Evolutionary conservation across 2,113 vertebrate species (phyloP).

Genomic region (Gallinago jamesoni): DNA sequence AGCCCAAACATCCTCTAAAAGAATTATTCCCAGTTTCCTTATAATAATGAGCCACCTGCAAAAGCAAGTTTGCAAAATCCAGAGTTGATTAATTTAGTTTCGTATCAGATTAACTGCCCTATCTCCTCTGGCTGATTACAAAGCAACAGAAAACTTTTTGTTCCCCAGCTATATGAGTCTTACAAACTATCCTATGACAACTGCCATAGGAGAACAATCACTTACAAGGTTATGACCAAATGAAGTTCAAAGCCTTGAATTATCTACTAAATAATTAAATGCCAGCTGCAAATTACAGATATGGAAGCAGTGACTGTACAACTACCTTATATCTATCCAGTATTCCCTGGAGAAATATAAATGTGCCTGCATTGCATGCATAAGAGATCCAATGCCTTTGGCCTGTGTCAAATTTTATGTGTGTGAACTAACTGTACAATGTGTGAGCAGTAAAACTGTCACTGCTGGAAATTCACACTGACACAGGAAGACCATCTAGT

Average conservation of each 20-base stretch:
- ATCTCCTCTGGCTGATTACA: neutral
- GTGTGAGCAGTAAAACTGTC: neutral
- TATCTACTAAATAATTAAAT: constrained; percentile 21
- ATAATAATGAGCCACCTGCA: neutral
- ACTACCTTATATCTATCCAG: neutral
- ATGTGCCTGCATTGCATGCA: neutral
- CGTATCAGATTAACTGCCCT: neutral
- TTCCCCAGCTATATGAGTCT: neutral
- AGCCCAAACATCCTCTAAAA: neutral
- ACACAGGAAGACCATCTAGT: neutral
- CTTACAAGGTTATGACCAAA: neutral
- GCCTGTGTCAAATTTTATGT: neutral
- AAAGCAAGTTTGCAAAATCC: neutral
- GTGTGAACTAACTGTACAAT: neutral
- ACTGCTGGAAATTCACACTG: neutral
- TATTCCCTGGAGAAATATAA: neutral
- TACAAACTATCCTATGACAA: neutral
- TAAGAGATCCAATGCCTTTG: neutral
- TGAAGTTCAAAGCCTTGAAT: constrained; percentile 31
- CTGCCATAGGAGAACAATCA: neutral
- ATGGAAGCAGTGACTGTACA: neutral
- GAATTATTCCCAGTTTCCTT: neutral
- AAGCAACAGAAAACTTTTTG: constrained; percentile 2
- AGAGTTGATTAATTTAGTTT: constrained; percentile 1
- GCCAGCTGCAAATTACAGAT: constrained; percentile 18